Conservation (phyloP, 2,888 invertebrate species). For the Ectropis crepuscularia region DNA sequence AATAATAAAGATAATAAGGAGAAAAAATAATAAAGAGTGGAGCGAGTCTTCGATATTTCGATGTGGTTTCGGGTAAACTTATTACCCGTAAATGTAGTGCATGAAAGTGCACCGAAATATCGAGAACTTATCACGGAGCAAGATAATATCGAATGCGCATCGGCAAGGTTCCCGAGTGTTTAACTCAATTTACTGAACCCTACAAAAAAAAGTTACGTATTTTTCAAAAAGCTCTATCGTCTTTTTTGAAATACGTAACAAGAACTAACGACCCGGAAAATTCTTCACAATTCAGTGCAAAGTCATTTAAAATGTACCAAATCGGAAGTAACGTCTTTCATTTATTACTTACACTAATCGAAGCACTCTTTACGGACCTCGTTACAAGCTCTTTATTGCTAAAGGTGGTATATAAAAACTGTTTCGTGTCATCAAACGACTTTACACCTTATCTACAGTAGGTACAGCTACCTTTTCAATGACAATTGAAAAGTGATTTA, state of each 20-base stretch:
- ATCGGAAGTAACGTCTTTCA: constrained; percentile 51
- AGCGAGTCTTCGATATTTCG: no score
- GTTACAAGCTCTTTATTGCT: constrained; percentile 57
- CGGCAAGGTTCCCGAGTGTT: no score
- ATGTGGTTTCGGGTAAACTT: no score
- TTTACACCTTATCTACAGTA: constrained; percentile 31
- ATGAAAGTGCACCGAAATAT: no score
- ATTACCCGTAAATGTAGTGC: no score
- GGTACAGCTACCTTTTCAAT: constrained; percentile 34
- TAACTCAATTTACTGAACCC: no score
- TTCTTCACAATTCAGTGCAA: constrained; percentile 19
- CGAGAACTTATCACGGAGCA: no score
- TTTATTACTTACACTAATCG: constrained; percentile 62
- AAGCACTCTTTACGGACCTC: constrained; percentile 53
- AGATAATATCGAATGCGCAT: no score
- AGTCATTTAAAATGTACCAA: constrained; percentile 42
- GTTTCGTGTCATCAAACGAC: constrained; percentile 28
- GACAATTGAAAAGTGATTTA: constrained; percentile 24
- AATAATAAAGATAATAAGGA: no score
- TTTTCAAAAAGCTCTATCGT: no score
- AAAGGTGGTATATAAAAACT: constrained; percentile 52
- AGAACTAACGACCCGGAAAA: constrained; percentile 20
- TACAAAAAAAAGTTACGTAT: no score
- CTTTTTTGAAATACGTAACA: constrained; percentile 1
- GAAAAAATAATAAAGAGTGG: no score